A percentile compares a stretch with the other conserved stretches of the same genome.
These are phyloP conservation scores for Melanostigma gelatinosum DNA, from an alignment of 2,113 vertebrate species.

Conservation along the genomic window DNA sequence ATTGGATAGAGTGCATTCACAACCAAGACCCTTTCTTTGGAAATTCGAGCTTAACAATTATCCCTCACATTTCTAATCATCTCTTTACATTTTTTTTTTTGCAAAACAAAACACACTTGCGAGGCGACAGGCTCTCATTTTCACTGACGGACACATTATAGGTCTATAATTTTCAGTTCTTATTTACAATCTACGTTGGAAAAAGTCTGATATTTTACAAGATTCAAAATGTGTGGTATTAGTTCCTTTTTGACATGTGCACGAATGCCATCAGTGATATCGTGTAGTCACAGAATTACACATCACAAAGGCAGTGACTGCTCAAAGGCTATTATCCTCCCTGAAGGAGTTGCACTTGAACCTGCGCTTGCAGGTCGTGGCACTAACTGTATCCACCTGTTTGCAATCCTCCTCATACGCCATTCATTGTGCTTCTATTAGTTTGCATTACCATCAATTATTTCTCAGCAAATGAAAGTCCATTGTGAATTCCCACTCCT, in stretches of 20 bases:
- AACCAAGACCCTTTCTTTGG: background rate
- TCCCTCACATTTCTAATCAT: background rate
- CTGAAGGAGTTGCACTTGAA: background rate
- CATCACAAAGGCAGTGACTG: background rate
- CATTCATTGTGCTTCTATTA: conserved; percentile 24
- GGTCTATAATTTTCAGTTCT: background rate
- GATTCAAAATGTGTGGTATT: background rate
- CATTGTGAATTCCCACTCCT: conserved; percentile 9
- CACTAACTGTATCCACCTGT: conserved; percentile 11
- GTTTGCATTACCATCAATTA: conserved; percentile 33
- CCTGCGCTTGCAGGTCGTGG: background rate
- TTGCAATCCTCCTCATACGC: conserved; percentile 7
- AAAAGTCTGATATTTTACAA: background rate
- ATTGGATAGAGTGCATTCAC: background rate
- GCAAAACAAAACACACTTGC: background rate
- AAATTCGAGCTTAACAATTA: background rate
- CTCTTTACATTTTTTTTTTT: background rate
- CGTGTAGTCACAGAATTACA: background rate
- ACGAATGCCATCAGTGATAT: conserved; percentile 1
- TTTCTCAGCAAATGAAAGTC: conserved; percentile 29
- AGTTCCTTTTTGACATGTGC: background rate
- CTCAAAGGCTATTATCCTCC: background rate
- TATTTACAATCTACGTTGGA: too few species aligned
- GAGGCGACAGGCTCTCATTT: background rate
- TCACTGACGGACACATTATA: background rate